These are phyloP conservation scores for Xenops minutus DNA, from an alignment of 2,797 vertebrate genomes.

Conservation along the genomic window DNA sequence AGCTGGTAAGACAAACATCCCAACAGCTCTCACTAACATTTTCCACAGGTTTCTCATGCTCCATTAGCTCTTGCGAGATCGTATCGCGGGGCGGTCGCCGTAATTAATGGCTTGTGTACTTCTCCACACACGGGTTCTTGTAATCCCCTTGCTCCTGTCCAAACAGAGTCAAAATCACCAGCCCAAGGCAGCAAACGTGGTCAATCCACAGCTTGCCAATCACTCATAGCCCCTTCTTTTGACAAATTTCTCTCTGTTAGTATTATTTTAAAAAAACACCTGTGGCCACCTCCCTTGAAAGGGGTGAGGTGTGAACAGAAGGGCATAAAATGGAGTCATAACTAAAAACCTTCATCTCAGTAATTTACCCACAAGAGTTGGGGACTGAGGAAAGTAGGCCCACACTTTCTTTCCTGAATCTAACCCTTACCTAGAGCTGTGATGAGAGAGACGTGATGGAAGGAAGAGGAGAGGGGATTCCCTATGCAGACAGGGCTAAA, in stretches of 20 bases:
- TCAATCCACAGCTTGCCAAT: neutral
- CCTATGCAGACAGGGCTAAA: fast-evolving
- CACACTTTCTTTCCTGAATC: neutral
- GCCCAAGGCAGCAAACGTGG: neutral
- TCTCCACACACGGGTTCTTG: neutral
- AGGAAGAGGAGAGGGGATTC: neutral
- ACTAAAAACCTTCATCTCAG: neutral
- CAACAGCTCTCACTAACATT: slow-evolving; percentile 22
- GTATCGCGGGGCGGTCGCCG: fast-evolving
- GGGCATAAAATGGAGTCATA: neutral
- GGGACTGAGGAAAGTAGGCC: neutral
- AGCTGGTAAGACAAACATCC: slow-evolving; percentile 42
- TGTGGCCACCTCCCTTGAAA: neutral
- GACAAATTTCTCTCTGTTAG: neutral
- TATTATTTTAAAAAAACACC: neutral
- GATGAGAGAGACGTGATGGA: neutral
- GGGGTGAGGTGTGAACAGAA: neutral
- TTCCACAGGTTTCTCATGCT: slow-evolving; percentile 49
- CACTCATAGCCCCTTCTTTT: neutral
- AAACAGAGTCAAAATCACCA: neutral
- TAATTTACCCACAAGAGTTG: neutral
- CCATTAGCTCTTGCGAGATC: slow-evolving; percentile 40
- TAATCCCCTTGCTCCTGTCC: neutral
- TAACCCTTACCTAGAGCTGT: neutral
- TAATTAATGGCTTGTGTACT: slow-evolving; percentile 39